Conservation (phyloP, 1,140 invertebrate species). For the Dendroctonus ponderosae region DNA sequence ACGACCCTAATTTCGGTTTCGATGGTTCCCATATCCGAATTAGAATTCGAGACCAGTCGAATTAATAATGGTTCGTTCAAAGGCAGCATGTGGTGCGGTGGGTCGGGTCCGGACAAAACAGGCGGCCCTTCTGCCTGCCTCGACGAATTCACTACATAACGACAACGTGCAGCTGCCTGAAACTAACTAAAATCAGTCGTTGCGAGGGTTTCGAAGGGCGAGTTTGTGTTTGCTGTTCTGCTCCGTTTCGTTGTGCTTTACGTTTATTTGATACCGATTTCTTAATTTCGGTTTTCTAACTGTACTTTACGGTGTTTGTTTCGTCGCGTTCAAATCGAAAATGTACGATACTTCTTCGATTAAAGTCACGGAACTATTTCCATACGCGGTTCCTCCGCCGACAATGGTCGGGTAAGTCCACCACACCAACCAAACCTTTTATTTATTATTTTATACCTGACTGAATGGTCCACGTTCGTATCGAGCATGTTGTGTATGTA, state of each 20-base stretch:
- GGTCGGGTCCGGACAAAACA: conserved; percentile 37
- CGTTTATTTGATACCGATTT: too few species aligned
- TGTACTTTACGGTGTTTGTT: too few species aligned
- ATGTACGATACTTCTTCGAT: conserved; percentile 41
- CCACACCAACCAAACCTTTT: too few species aligned
- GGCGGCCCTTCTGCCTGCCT: conserved; percentile 13
- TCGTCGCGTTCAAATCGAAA: not conserved
- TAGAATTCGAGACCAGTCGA: not conserved
- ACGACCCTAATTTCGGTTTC: too few species aligned
- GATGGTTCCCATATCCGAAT: too few species aligned
- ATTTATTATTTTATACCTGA: too few species aligned
- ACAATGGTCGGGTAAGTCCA: conserved; percentile 37
- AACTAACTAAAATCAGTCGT: conserved; percentile 24
- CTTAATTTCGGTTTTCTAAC: too few species aligned
- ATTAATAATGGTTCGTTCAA: conserved; percentile 12
- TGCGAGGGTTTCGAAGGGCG: conserved; percentile 20
- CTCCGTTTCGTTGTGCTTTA: too few species aligned
- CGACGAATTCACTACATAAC: conserved; percentile 7
- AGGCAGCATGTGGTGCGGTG: conserved; percentile 40
- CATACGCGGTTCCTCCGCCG: conserved; percentile 43
- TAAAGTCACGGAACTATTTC: conserved; percentile 35
- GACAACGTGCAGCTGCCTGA: conserved; percentile 35
- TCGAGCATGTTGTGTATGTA: conserved; percentile 12
- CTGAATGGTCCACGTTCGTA: not conserved
- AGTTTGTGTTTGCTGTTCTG: conserved; percentile 1